Evolutionary conservation across 2,888 invertebrate species (phyloP), one percentile per base, ranked within the genome.

Genomic region (Bugulina stolonifera): DNA sequence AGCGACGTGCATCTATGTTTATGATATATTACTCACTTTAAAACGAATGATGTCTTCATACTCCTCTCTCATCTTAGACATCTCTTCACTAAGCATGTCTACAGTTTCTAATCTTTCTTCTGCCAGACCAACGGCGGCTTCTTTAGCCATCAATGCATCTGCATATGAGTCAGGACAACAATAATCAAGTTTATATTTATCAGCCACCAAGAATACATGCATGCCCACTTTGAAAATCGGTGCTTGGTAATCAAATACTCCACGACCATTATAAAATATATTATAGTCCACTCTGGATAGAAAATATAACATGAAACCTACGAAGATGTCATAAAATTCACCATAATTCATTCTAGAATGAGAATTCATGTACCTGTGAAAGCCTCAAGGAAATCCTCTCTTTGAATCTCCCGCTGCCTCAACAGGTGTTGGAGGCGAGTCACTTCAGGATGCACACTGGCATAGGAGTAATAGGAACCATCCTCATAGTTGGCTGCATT

Each of bases 321-420:
- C n/a, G n/a, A n/a, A n/a, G n/a, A n/a, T n/a, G n/a, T n/a, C n/a
- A n/a, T n/a, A n/a, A n/a, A n/a, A n/a, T n/a, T n/a, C n/a, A n/a
- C n/a, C n/a, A n/a, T n/a, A n/a, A n/a, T n/a, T n/a, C n/a, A n/a
- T n/a, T n/a, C n/a, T n/a, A n/a, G n/a, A n/a, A n/a, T n/a, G n/a
- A n/a, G n/a, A n/a, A n/a, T n/a, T n/a, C n/a, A n/a, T 57, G 5
- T 64, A 64, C 64, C 64, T 64, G 64, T 64, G 64, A 64, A 64
- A 27, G 64, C 64, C 5, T 27, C 29, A 34, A 32, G 32, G 32
- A 64, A 64, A 25, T 64, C 64, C 10, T 25, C 18, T 3, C 27
- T 22, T 18, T 64, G 64, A 29, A 64, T 64, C 32, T 64, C 32
- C n/a, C 32, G 22, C 10, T 64, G 64, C 10, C n/a, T 64, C 64